These are phyloP conservation scores for Hycleus phaleratus DNA, from an alignment of 1,140 invertebrate genomes.

Conservation along the genomic window DNA sequence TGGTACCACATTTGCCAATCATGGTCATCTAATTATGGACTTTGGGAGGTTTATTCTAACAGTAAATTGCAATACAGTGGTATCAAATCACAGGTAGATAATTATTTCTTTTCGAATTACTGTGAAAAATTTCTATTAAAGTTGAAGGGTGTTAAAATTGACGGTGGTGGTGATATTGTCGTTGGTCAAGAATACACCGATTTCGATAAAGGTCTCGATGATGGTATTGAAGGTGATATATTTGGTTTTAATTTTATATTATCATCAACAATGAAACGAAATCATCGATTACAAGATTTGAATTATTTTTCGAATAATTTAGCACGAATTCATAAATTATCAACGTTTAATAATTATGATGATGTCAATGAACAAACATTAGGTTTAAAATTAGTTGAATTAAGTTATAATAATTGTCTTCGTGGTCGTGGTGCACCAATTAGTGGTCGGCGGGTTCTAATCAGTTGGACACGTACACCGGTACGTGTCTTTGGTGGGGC, in stretches of 20 bases:
- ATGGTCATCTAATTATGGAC: slow-evolving; percentile 51
- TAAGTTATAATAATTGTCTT: slow-evolving; percentile 42
- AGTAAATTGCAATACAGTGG: slow-evolving; percentile 43
- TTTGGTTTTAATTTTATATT: slow-evolving; percentile 59
- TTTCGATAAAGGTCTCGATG: slow-evolving; percentile 53
- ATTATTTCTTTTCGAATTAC: slow-evolving; percentile 16
- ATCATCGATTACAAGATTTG: slow-evolving; percentile 1
- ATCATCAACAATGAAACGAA: slow-evolving; percentile 44
- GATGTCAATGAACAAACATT: slow-evolving; percentile 27
- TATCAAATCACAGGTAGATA: slow-evolving; percentile 45
- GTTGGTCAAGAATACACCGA: slow-evolving; percentile 60
- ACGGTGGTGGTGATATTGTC: slow-evolving; percentile 53
- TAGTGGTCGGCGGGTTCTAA: slow-evolving; percentile 40
- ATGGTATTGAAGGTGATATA: slow-evolving; percentile 58
- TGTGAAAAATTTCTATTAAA: neutral
- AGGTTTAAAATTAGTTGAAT: slow-evolving; percentile 43
- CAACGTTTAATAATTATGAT: neutral
- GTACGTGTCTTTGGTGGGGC: slow-evolving; percentile 52
- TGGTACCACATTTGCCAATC: slow-evolving; percentile 62
- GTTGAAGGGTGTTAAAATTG: slow-evolving; percentile 42
- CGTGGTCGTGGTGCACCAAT: slow-evolving; percentile 47
- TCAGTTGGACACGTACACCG: slow-evolving; percentile 50
- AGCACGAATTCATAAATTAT: neutral
- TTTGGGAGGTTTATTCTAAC: slow-evolving; percentile 53
- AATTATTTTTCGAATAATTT: neutral